Percentiles rank a stretch among this genome's conserved stretches.
phyloP scores from a whole-genome alignment of 2,888 invertebrate genomes.

The Corbicula japonica region DNA sequence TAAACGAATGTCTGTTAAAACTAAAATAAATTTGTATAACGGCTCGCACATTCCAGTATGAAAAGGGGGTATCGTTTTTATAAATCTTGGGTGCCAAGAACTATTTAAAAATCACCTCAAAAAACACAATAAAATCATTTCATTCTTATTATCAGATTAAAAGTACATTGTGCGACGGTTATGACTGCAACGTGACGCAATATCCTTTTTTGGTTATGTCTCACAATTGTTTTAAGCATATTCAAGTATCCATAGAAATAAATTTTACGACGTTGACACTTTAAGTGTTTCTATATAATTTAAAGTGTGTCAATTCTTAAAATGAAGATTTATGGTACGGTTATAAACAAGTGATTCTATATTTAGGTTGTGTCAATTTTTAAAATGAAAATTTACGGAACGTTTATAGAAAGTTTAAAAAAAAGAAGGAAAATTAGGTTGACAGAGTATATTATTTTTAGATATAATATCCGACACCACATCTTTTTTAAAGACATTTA shows the following conservation, averaged over 20 bases:
- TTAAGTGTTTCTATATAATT: slow-evolving; percentile 23
- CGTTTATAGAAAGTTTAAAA: too few relatives aligned
- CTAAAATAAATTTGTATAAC: too few relatives aligned
- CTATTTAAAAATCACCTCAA: not conserved
- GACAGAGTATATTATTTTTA: too few relatives aligned
- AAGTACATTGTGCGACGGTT: not conserved
- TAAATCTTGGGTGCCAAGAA: not conserved
- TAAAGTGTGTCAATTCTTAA: too few relatives aligned
- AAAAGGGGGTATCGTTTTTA: not conserved
- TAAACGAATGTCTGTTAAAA: too few relatives aligned
- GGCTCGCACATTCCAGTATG: not conserved
- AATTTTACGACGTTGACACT: slow-evolving; percentile 13
- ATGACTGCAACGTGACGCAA: not conserved
- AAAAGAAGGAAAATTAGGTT: too few relatives aligned
- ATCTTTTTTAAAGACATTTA: too few relatives aligned
- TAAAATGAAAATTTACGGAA: too few relatives aligned
- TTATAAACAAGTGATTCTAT: too few relatives aligned
- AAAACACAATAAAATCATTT: not conserved
- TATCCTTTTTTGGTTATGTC: not conserved
- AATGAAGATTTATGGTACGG: too few relatives aligned
- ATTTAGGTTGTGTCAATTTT: too few relatives aligned
- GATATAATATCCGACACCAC: too few relatives aligned
- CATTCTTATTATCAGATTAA: not conserved
- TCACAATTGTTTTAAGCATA: not conserved
- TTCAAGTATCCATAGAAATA: slow-evolving; percentile 15